Base-by-base conservation (phyloP, 2,797 vertebrate genomes). In the Catostomus latipinnis region DNA sequence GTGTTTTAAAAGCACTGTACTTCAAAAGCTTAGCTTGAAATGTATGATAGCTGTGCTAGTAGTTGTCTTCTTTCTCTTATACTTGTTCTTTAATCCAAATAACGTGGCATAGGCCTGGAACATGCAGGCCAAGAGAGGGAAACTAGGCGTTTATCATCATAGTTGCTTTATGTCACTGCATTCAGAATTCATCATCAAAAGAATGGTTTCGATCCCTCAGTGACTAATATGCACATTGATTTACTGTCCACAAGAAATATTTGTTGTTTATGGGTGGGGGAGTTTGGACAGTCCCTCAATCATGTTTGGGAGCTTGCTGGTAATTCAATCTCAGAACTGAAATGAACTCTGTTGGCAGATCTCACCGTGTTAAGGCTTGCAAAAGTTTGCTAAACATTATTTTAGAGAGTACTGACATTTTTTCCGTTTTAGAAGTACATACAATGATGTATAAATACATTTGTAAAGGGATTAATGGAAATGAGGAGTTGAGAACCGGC, bases 171-270 rank as follows among this genome's bases (percentile, higher is more conserved):
- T 50, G 65, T 50, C 74, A 56, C 46, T 63, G 67, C 74, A 50
- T 70, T 74, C 67, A 58, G 69, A 77, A 80, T 71, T 79, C 68
- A 74, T 82, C 82, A 82, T 61, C 65, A 14, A 78, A 71, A 73
- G 72, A 87, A 91, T 87, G 86, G 87, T 87, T 88, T 88, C 86
- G 90, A 90, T 88, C 84, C 86, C 82, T 72, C 83, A 78, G 88
- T 84, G 90, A 87, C 91, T 88, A 90, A 85, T 45, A 50, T 82
- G 81, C 82, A 84, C 86, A 89, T 88, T 92, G 89, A 91, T 88
- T 92, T 85, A 86, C 87, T 91, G 90, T 91, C 91, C 65, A 50
- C 61, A 82, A 88, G 90, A 93, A 87, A 90, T 87, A 91, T 90
- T 85, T 82, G 66, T 72, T 85, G 84, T 88, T 91, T 87, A 84